phyloP scores from a whole-genome alignment of 2,113 vertebrate species.

The Australoheros scitulus region DNA sequence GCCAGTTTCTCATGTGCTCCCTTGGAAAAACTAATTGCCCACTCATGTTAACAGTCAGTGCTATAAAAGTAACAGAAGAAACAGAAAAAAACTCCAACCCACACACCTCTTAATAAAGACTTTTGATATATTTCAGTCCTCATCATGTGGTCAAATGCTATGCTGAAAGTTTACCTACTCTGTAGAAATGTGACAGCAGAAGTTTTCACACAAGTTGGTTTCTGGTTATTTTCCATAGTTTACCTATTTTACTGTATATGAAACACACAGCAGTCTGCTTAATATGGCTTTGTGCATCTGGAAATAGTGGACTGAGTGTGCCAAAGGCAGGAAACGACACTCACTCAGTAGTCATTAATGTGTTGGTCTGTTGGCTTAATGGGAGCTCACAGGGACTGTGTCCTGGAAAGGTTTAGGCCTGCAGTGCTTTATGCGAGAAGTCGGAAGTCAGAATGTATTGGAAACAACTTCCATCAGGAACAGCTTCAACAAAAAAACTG shows the following conservation, averaged over 20 bases:
- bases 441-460: background rate
- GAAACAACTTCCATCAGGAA: background rate
- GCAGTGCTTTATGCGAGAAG: background rate
- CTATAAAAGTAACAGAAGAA: background rate
- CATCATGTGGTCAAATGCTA: background rate
- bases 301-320: background rate
- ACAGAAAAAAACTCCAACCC: background rate
- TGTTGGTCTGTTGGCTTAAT: background rate
- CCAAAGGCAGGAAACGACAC: background rate
- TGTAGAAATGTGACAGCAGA: background rate
- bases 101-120: background rate
- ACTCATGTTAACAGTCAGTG: background rate
- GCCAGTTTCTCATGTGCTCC: background rate
- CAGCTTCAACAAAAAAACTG: background rate
- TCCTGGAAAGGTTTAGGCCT: background rate
- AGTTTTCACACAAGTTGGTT: background rate
- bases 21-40: background rate
- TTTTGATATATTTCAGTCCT: background rate
- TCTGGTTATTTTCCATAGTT: background rate
- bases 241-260: background rate
- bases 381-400: background rate
- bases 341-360: background rate
- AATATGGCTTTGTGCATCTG: background rate
- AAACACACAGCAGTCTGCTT: background rate
- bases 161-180: accelerated